Percentiles rank a stretch among this genome's conserved stretches.
Evolutionary conservation across 2,888 invertebrate species (phyloP).

Genomic region (Caenorhabditis sp.): DNA sequence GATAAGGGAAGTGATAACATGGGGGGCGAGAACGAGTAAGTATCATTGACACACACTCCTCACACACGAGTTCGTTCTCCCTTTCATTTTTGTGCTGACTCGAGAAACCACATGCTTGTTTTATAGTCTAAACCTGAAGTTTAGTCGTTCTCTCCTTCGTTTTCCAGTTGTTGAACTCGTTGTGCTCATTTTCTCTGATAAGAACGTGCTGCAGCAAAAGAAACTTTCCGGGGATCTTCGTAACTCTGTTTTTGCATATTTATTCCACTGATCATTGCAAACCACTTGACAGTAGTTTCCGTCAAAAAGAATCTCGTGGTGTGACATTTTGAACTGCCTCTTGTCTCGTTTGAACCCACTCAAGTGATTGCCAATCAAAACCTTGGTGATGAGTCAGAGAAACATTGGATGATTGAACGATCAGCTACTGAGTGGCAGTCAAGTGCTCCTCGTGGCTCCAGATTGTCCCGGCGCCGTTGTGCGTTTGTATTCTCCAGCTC

Average conservation of each 20-base stretch:
- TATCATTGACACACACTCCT: slow-evolving; percentile 9
- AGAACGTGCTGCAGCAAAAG: background rate
- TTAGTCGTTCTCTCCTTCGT: slow-evolving; percentile 15
- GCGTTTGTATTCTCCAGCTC: background rate
- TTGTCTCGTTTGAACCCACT: background rate
- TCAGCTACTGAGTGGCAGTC: slow-evolving; percentile 16
- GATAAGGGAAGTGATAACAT: slow-evolving; percentile 33
- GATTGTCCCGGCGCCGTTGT: slow-evolving; percentile 4
- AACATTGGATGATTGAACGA: slow-evolving; percentile 20
- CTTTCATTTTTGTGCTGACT: background rate
- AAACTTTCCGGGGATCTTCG: no score
- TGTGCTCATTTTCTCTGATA: background rate
- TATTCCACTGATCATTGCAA: no score
- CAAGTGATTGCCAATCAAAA: slow-evolving; percentile 48
- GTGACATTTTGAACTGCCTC: slow-evolving; percentile 36
- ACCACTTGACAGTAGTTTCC: no score
- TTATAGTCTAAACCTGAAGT: slow-evolving; percentile 37
- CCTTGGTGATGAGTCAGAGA: slow-evolving; percentile 27
- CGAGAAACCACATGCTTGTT: slow-evolving; percentile 26
- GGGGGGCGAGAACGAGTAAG: slow-evolving; percentile 29
- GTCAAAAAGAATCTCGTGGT: no score
- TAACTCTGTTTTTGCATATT: no score
- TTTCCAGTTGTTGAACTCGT: slow-evolving; percentile 1
- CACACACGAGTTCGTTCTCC: slow-evolving; percentile 23
- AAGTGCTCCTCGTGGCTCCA: background rate